Evolutionary conservation across 1,140 invertebrate species (phyloP).

Genomic region (Dinothrombium tinctorium): DNA sequence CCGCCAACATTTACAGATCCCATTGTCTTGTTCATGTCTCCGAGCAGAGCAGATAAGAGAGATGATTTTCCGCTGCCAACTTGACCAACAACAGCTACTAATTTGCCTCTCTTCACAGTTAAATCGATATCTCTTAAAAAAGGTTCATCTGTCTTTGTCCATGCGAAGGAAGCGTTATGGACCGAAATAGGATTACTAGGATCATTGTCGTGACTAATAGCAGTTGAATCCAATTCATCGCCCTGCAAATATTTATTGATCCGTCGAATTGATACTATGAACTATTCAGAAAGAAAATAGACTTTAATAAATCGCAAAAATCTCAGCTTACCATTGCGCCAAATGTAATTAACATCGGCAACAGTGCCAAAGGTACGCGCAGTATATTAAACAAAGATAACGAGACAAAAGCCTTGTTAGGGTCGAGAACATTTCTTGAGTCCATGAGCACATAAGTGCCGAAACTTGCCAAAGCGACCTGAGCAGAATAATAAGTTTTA

Average conservation of each 20-base stretch:
- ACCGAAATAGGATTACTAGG: conserved; percentile 19
- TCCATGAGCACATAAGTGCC: conserved; percentile 24
- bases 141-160: conserved; percentile 15
- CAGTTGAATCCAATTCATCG: conserved; percentile 14
- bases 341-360: conserved; percentile 15
- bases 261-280: conserved; percentile 8
- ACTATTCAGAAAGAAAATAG: conserved; percentile 1
- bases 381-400: conserved; percentile 29
- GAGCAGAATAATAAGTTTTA: not conserved
- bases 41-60: conserved; percentile 25
- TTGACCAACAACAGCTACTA: conserved; percentile 25
- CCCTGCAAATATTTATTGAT: conserved; percentile 14
- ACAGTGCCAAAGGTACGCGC: conserved; percentile 23
- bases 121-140: conserved; percentile 15
- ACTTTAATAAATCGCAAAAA: not conserved
- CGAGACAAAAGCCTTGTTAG: conserved; percentile 30
- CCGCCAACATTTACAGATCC: conserved; percentile 17
- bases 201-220: conserved; percentile 15
- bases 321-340: conserved; percentile 12
- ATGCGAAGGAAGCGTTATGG: conserved; percentile 25
- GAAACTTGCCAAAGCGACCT: conserved; percentile 20
- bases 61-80: conserved; percentile 27
- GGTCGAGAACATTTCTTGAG: conserved; percentile 25
- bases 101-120: conserved; percentile 17
- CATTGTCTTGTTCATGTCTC: conserved; percentile 20